These are phyloP conservation scores for Heliconius hortense DNA, from an alignment of 2,888 invertebrate genomes.

Conservation along the genomic window DNA sequence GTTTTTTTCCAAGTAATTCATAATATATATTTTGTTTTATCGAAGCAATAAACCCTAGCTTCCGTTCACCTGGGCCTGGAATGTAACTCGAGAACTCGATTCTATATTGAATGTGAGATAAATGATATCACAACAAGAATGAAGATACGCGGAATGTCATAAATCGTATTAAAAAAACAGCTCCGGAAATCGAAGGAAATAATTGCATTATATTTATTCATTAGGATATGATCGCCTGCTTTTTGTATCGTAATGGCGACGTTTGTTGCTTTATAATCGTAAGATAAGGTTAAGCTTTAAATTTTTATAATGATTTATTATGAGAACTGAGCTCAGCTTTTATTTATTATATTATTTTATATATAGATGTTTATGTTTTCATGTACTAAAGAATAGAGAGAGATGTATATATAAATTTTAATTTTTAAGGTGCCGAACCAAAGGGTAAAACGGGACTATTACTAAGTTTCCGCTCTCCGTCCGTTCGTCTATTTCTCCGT, in stretches of 20 bases:
- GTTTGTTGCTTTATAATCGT: neutral
- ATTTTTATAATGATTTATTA: constrained; percentile 9
- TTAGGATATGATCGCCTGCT: constrained; percentile 13
- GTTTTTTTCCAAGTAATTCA: neutral
- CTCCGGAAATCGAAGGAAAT: constrained; percentile 33
- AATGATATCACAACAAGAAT: constrained; percentile 24
- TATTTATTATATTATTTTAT: neutral
- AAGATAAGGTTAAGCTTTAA: neutral
- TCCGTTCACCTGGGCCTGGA: constrained; percentile 29
- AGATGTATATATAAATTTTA: no score
- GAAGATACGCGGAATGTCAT: constrained; percentile 20
- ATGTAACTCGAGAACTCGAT: constrained; percentile 8
- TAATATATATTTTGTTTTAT: constrained; percentile 14
- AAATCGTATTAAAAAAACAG: constrained; percentile 16
- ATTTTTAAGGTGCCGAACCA: no score
- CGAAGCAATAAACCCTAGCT: constrained; percentile 18
- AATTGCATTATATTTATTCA: constrained; percentile 28
- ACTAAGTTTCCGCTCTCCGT: no score
- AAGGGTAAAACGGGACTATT: no score
- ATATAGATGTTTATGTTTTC: neutral
- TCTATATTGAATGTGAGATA: constrained; percentile 24
- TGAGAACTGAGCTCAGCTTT: neutral
- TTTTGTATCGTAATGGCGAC: neutral
- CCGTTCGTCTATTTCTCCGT: no score
- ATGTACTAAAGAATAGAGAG: neutral